Evolutionary conservation across 2,113 vertebrate genomes (phyloP).

Genomic region (Arothron firmamentum): DNA sequence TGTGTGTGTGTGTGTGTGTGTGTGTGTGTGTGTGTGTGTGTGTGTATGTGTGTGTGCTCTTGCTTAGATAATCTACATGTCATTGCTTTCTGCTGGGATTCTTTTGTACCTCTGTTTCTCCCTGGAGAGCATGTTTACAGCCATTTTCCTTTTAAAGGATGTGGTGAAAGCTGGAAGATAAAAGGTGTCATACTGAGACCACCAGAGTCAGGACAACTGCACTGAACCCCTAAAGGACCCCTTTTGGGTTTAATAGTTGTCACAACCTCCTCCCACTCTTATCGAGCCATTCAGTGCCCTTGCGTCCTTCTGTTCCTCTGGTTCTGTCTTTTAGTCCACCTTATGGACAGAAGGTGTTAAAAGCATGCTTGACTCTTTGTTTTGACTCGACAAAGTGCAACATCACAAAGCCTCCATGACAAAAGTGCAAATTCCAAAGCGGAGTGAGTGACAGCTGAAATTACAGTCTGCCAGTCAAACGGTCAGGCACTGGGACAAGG

Average conservation of each 20-base stretch:
- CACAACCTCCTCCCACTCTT: constrained; percentile 59
- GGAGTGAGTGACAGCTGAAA: too few relatives aligned
- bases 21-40: too few relatives aligned
- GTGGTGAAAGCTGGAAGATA: constrained; percentile 50
- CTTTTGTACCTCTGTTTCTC: constrained; percentile 44
- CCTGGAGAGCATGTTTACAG: constrained; percentile 52
- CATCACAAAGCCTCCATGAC: constrained; percentile 24
- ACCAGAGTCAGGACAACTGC: constrained; percentile 54
- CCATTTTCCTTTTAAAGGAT: constrained; percentile 55
- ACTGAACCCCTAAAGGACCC: constrained; percentile 48
- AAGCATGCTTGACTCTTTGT: constrained; percentile 58
- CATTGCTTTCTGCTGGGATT: constrained; percentile 27
- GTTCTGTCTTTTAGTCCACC: constrained; percentile 44
- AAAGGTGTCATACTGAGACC: constrained; percentile 58
- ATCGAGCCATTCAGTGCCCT: constrained; percentile 31
- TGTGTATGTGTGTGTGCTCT: background rate
- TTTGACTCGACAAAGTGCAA: constrained; percentile 24
- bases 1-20: too few relatives aligned
- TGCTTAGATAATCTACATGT: constrained; percentile 37
- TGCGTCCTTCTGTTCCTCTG: constrained; percentile 67
- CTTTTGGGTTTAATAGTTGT: constrained; percentile 47
- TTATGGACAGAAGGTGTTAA: constrained; percentile 51
- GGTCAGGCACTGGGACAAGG: background rate
- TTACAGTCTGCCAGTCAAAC: constrained; percentile 1
- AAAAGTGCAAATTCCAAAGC: constrained; percentile 31